Evolutionary conservation across 2,888 invertebrate species (phyloP).

Genomic region (Sialis lutaria): DNA sequence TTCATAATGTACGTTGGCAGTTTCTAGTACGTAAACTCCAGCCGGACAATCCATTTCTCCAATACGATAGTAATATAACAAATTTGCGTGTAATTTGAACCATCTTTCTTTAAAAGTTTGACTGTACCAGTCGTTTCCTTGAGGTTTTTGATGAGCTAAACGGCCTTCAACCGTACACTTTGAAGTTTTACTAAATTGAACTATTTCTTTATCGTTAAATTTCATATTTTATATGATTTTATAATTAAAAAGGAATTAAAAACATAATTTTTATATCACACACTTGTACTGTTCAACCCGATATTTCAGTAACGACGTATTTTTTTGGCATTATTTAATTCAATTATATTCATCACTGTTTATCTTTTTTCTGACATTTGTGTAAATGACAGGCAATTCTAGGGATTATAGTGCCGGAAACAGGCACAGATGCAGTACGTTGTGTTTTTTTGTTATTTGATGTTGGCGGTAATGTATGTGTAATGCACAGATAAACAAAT

Average conservation of each 20-base stretch:
- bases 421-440: too few species aligned
- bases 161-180: constrained; percentile 50
- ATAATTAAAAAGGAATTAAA: background rate
- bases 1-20: constrained; percentile 50
- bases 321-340: too few species aligned
- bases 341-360: too few species aligned
- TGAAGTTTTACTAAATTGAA: constrained; percentile 38
- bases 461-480: too few species aligned
- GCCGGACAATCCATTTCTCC: constrained; percentile 43
- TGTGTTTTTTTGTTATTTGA: too few species aligned
- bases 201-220: constrained; percentile 52
- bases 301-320: too few species aligned
- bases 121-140: constrained; percentile 29
- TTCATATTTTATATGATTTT: constrained; percentile 33
- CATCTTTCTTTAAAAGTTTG: constrained; percentile 51
- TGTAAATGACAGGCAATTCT: too few species aligned
- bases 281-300: too few species aligned
- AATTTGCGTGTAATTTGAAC: constrained; percentile 57
- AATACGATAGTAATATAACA: constrained; percentile 60
- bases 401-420: too few species aligned
- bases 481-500: too few species aligned
- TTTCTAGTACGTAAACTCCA: constrained; percentile 59
- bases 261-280: too few species aligned
- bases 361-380: too few species aligned
- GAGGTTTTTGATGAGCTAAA: constrained; percentile 49